phyloP scores from a whole-genome alignment of 2,888 invertebrate genomes.

The Resseliella maxima region DNA sequence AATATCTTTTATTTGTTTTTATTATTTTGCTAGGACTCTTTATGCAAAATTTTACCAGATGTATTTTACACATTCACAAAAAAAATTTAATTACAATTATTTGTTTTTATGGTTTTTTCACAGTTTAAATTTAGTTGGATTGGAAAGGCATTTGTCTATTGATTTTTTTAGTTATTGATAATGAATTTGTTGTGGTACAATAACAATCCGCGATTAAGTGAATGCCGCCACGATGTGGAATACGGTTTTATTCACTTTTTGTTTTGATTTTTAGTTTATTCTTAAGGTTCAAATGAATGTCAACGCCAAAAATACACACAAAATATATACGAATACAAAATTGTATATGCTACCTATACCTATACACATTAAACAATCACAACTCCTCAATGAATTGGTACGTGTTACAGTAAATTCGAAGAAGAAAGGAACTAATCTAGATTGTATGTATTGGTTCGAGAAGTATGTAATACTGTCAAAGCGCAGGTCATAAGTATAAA shows the following conservation, averaged over 20 bases:
- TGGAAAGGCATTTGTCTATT: background rate
- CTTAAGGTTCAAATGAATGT: constrained; percentile 42
- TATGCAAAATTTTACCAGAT: too few relatives aligned
- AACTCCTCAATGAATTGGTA: background rate
- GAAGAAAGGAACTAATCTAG: too few relatives aligned
- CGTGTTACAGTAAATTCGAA: background rate
- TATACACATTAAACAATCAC: background rate
- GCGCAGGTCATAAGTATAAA: too few relatives aligned
- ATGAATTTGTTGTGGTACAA: background rate
- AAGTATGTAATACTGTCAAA: too few relatives aligned
- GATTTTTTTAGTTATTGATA: background rate
- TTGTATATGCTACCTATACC: background rate
- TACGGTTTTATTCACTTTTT: constrained; percentile 6
- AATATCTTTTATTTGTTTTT: too few relatives aligned
- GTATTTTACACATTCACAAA: too few relatives aligned
- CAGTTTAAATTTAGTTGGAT: background rate
- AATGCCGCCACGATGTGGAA: background rate
- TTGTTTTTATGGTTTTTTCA: background rate
- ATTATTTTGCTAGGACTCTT: too few relatives aligned
- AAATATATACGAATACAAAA: background rate
- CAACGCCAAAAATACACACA: background rate
- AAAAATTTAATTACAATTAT: background rate
- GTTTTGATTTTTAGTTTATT: constrained; percentile 9
- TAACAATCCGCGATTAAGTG: constrained; percentile 14
- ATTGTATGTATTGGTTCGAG: too few relatives aligned